Percentiles rank a stretch among this genome's conserved stretches.
Conservation (phyloP, 2,888 invertebrate species). For the Eupeodes luniger region DNA sequence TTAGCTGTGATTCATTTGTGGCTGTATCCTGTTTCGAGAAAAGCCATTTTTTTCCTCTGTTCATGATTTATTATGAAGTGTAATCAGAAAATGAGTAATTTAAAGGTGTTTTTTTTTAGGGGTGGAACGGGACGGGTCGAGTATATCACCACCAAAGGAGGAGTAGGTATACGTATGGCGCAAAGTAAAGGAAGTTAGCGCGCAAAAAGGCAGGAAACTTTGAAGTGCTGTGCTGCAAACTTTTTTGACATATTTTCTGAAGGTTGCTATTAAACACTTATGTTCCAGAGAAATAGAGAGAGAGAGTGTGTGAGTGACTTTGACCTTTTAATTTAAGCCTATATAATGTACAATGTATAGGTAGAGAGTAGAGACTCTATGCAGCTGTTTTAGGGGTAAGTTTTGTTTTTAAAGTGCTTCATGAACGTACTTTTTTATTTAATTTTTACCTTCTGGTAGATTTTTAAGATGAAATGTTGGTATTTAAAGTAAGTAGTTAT, state of each 20-base stretch:
- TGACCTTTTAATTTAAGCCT: conserved; percentile 22
- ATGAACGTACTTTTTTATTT: not conserved
- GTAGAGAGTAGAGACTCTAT: not conserved
- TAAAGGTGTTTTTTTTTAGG: conserved; percentile 14
- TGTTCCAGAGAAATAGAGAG: not conserved
- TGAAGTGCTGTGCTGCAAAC: not conserved
- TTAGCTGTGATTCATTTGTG: conserved; percentile 69
- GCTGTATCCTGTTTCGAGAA: conserved; percentile 59
- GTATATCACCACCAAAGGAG: too few species aligned
- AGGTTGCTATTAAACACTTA: conserved; percentile 22
- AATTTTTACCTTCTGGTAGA: not conserved
- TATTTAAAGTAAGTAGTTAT: not conserved
- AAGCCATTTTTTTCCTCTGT: conserved; percentile 41
- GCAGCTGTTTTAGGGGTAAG: not conserved
- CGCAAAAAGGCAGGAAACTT: conserved; percentile 1
- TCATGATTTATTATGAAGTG: conserved; percentile 58
- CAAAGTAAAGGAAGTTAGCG: not conserved
- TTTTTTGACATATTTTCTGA: conserved; percentile 26
- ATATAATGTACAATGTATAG: too few species aligned
- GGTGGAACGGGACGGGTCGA: not conserved
- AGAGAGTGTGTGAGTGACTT: not conserved
- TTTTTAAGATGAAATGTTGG: not conserved
- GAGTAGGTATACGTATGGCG: too few species aligned
- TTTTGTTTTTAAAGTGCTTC: not conserved
- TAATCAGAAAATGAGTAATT: conserved; percentile 63